A percentile compares a stretch with the other conserved stretches of the same genome.
Evolutionary conservation across 2,888 invertebrate species (phyloP).

Genomic region (Patella depressa): DNA sequence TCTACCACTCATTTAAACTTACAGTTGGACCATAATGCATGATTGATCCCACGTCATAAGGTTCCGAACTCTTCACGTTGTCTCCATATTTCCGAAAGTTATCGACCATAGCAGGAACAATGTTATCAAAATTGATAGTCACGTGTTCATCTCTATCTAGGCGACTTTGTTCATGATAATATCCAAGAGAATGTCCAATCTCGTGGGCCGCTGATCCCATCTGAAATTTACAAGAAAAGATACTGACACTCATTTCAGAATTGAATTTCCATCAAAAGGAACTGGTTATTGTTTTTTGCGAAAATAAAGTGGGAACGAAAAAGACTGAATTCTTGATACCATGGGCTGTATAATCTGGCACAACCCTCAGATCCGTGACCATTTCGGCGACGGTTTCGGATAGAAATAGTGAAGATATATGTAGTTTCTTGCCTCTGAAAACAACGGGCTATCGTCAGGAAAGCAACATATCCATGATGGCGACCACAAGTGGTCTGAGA

Average conservation of each 20-base stretch:
- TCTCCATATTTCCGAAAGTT: conserved; percentile 53
- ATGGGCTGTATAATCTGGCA: too few species aligned
- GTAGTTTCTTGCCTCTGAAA: too few species aligned
- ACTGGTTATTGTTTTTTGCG: too few species aligned
- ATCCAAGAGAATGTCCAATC: conserved; percentile 57
- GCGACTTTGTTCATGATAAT: conserved; percentile 62
- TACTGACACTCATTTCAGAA: too few species aligned
- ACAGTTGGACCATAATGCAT: conserved; percentile 64
- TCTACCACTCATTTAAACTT: conserved; percentile 10
- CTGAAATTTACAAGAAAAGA: conserved; percentile 31
- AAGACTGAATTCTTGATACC: too few species aligned
- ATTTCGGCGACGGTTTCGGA: background rate
- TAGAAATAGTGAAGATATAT: background rate
- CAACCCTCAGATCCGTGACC: background rate
- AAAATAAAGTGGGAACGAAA: too few species aligned
- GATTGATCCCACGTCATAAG: conserved; percentile 61
- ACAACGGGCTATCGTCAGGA: too few species aligned
- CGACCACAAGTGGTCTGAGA: too few species aligned
- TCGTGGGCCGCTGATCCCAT: conserved; percentile 58
- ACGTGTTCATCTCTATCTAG: conserved; percentile 57
- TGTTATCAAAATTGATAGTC: conserved; percentile 45
- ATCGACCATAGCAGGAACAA: conserved; percentile 41
- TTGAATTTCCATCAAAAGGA: too few species aligned
- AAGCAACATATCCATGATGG: too few species aligned
- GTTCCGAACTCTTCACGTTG: conserved; percentile 47